phyloP scores from a whole-genome alignment of 2,888 invertebrate species.

The Eulithis testata region DNA sequence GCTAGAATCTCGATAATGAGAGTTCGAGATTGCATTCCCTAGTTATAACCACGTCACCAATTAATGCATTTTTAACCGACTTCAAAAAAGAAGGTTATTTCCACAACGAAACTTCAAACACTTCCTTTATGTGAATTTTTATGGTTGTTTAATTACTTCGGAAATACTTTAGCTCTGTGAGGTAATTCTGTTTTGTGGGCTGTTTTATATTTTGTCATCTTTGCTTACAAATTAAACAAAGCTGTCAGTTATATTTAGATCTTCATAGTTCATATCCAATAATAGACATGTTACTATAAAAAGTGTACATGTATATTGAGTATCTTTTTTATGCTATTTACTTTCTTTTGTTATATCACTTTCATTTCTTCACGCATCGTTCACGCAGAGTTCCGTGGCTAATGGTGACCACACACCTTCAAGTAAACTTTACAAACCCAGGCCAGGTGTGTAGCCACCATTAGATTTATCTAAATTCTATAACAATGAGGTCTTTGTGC shows the following conservation, averaged over 20 bases:
- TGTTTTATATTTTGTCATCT: conserved; percentile 19
- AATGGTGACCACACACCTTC: too few relatives aligned
- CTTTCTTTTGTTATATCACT: conserved; percentile 46
- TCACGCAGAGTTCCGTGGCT: too few relatives aligned
- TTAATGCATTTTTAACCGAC: conserved; percentile 66
- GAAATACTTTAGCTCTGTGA: conserved; percentile 34
- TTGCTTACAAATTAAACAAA: not conserved
- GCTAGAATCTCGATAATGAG: too few relatives aligned
- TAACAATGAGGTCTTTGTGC: too few relatives aligned
- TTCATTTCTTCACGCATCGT: too few relatives aligned
- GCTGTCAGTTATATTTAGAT: too few relatives aligned
- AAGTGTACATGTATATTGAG: conserved; percentile 9
- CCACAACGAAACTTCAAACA: conserved; percentile 48
- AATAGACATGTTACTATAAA: not conserved
- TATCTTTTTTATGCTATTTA: conserved; percentile 37
- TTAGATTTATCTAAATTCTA: too few relatives aligned
- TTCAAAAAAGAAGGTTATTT: conserved; percentile 34
- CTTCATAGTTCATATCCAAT: too few relatives aligned
- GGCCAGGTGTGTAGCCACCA: too few relatives aligned
- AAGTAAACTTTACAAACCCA: too few relatives aligned
- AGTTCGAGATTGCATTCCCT: conserved; percentile 28
- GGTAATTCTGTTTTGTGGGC: conserved; percentile 11
- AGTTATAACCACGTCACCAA: conserved; percentile 67
- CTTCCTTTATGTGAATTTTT: conserved; percentile 50
- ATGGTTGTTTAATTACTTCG: conserved; percentile 38